A percentile compares a stretch with the other conserved stretches of the same genome.
Evolutionary conservation across 2,797 vertebrate genomes (phyloP).

Genomic region (Gymnothorax javanicus): DNA sequence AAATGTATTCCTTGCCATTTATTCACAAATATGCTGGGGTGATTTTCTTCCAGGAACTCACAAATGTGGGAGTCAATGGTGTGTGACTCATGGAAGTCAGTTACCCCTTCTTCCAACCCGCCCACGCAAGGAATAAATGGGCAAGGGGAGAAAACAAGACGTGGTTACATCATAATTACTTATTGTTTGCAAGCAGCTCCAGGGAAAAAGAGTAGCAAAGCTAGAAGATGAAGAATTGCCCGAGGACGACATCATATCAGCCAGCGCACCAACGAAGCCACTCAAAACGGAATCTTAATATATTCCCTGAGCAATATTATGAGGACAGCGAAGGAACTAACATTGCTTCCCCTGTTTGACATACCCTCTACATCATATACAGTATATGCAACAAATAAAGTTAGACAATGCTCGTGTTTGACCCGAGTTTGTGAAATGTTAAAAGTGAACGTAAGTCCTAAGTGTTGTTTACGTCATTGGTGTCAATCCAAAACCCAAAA

Average conservation of each 20-base stretch:
- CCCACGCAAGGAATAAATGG: neutral
- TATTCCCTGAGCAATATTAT: neutral
- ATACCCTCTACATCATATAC: too few relatives aligned
- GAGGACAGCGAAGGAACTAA: neutral
- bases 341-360: neutral
- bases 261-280: neutral
- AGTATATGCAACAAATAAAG: too few relatives aligned
- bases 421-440: too few relatives aligned
- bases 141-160: neutral
- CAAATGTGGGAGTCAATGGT: slow-evolving; percentile 15
- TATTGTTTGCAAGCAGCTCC: slow-evolving; percentile 8
- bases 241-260: slow-evolving; percentile 6
- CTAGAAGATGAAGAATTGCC: slow-evolving; percentile 18
- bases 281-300: neutral
- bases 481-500: too few relatives aligned
- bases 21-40: slow-evolving; percentile 4
- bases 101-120: slow-evolving; percentile 1
- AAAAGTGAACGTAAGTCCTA: too few relatives aligned
- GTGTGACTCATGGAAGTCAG: slow-evolving; percentile 9
- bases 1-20: slow-evolving; percentile 15
- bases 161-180: slow-evolving; percentile 5
- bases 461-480: too few relatives aligned
- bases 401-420: too few relatives aligned
- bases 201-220: neutral
- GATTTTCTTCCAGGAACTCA: slow-evolving; percentile 10